phyloP scores from a whole-genome alignment of 1,140 invertebrate species.

The Drosophila malerkotliana region DNA sequence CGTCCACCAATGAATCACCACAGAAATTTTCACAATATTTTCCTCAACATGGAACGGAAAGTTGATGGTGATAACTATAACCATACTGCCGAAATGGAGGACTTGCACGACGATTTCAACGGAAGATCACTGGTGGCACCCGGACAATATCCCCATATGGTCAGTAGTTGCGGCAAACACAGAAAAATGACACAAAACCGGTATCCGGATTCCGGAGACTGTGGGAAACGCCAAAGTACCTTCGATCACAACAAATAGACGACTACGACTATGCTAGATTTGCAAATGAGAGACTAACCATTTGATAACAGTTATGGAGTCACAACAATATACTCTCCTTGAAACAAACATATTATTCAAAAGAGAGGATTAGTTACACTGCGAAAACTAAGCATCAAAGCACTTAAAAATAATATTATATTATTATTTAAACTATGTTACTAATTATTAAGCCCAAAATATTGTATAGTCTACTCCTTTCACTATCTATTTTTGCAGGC shows the following conservation, averaged over 20 bases:
- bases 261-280: slow-evolving; percentile 20
- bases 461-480: neutral
- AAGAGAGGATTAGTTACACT: neutral
- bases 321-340: neutral
- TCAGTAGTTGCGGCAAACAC: slow-evolving; percentile 30
- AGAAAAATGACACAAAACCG: slow-evolving; percentile 36
- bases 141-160: slow-evolving; percentile 70
- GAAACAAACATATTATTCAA: neutral
- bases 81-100: slow-evolving; percentile 45
- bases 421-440: too few species aligned
- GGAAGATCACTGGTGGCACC: slow-evolving; percentile 64
- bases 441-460: neutral
- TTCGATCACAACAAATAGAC: slow-evolving; percentile 19
- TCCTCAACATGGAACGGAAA: slow-evolving; percentile 37
- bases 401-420: too few species aligned
- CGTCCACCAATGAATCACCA: slow-evolving; percentile 32
- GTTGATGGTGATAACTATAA: slow-evolving; percentile 38
- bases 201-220: slow-evolving; percentile 29
- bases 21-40: slow-evolving; percentile 48
- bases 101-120: slow-evolving; percentile 63
- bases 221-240: slow-evolving; percentile 27
- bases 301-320: slow-evolving; percentile 32
- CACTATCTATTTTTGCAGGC: slow-evolving; percentile 34
- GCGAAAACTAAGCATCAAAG: too few species aligned
- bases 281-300: slow-evolving; percentile 19